Conservation (phyloP, 2,113 vertebrate species). For the Dasyurus viverrinus region DNA sequence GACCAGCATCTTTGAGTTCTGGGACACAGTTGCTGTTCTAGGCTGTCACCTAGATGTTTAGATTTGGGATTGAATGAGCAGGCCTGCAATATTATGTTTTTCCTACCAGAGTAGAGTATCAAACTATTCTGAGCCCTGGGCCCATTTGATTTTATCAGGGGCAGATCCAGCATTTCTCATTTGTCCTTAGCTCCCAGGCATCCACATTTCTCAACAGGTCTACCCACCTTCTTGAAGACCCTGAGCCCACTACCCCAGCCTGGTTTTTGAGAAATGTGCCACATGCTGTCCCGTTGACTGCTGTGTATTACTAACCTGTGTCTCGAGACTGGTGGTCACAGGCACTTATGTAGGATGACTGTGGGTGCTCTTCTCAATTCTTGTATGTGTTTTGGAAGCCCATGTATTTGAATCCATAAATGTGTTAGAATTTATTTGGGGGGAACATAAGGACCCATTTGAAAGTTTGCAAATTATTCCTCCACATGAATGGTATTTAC, state of each 20-base stretch:
- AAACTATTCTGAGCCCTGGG: background rate
- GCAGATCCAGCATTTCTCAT: background rate
- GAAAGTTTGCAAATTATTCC: background rate
- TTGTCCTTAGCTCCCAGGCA: background rate
- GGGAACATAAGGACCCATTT: background rate
- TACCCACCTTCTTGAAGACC: background rate
- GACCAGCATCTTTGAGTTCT: background rate
- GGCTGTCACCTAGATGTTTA: background rate
- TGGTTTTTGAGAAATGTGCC: background rate
- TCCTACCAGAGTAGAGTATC: background rate
- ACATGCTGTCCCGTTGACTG: background rate
- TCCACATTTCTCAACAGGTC: background rate
- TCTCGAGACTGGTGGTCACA: background rate
- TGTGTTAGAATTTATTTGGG: background rate
- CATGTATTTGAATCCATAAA: rapidly evolving
- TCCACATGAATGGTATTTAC: background rate
- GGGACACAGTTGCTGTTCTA: background rate
- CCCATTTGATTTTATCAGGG: background rate
- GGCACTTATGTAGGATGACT: background rate
- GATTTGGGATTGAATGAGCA: background rate
- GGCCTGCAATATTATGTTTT: background rate
- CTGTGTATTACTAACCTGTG: background rate
- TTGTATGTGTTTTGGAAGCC: background rate
- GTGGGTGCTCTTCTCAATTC: background rate
- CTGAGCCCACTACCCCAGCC: background rate